Base-by-base conservation (phyloP, 1,140 invertebrate species). In the Schlechtendalia chinensis region DNA sequence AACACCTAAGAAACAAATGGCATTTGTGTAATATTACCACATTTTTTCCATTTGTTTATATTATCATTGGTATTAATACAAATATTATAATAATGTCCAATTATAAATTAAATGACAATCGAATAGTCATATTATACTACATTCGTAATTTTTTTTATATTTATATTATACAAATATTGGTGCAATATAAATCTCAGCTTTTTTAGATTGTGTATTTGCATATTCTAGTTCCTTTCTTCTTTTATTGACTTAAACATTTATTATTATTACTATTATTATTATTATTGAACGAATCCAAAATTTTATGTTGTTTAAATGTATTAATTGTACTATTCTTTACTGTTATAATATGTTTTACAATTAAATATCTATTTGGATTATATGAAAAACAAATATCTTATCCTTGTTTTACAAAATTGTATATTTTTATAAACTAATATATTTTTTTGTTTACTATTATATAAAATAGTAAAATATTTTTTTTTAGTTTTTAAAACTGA, bases 1-100 rank as follows among this genome's bases (percentile, higher is more conserved):
- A 87, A 87, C 14, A 47, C 58, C 75, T n/a, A 79, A 29, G 19
- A 79, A 79, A 79, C 75, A 63, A 50, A 79, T 79, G 75, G 75
- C 75, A n/a, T 79, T 79, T 61, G 75, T 79, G n/a, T 77, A 61
- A 63, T 50, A 47, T 39, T 56, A 54, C 32, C 32, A 17, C 8
- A 74, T 32, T 27, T n/a, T n/a, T 11, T 22, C 27, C 4, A 12
- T 10, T 54, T 74, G 29, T 11, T 58, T 59, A 59, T 24, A 8
- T 45, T 8, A 39, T 75, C 3, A 39, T 10, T 59, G 8, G n/a
- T 58, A 58, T 39, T 45, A 24, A 59, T 39, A 54, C 0, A 56
- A 56, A 17, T n/a, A 59, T 59, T 22, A 58, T 50, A 77, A 45
- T 59, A 17, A 24, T 58, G 45, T 1, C 32, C 58, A 50, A 79